Base-by-base conservation (phyloP, 2,888 invertebrate species). In the Drosophila lacicola region DNA sequence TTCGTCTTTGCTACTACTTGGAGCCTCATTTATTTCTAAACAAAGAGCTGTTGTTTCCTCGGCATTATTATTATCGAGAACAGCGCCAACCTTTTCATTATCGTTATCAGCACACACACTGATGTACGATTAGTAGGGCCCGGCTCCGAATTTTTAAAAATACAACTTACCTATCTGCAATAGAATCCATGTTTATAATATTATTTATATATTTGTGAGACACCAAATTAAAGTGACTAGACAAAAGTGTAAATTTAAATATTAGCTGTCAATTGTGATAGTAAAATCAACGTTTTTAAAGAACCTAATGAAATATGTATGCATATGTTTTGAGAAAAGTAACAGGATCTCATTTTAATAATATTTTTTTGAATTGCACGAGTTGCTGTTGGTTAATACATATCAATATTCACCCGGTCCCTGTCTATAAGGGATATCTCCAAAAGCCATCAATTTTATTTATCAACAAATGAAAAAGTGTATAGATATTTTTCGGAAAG, bases 141-240 rank as follows among this genome's bases (percentile, higher is more conserved):
- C 17, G 1, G 17, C 17, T 17, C 17, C 17, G 17, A 17, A 17
- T 17, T 17, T 17, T 17, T 2, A 25, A 42, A 13, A 0, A 1
- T 10, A 1, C 9, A 4, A 19, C 68, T 69, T 49, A 69, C 68
- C 19, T 8, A 10, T 42, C 39, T 6, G 14, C 19, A 3, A 34
- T 34, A 19, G 4, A n/a, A 29, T 69, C 39, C 68, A 69, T 68
- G 1, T 1, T 36, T 3, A 19, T n/a, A n/a, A n/a, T n/a, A 10
- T 17, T 41, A 10, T 17, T 10, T 9, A 1, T 5, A 10, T n/a
- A 9, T 21, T 42, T 42, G 19, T 4, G 36, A 46, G n/a, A 8
- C 21, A n/a, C 29, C 29, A 14, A 14, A 25, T 10, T 2, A 17
- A 36, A 2, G 10, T 17, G 17, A 17, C 17, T 17, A 17, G 17